Evolutionary conservation across 2,113 vertebrate genomes (phyloP).

Genomic region (Apaloderma vittatum): DNA sequence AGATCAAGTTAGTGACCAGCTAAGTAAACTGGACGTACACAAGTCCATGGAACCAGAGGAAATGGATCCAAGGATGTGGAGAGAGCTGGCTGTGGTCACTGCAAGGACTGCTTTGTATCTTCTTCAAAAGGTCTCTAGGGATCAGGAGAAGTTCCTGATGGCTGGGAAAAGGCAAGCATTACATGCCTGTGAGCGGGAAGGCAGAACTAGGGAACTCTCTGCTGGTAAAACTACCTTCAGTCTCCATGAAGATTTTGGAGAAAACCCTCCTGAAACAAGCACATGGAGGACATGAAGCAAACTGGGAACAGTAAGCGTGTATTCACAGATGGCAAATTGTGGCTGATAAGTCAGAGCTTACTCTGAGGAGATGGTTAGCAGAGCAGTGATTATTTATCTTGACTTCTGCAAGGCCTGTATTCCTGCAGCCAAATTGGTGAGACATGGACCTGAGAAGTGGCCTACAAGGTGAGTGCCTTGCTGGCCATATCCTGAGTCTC

Average conservation of each 20-base stretch:
- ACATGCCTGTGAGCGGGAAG: background rate
- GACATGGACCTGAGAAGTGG: background rate
- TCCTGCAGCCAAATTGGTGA: background rate
- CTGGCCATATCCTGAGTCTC: background rate
- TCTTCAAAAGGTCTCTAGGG: background rate
- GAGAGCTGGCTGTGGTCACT: background rate
- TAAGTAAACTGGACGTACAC: background rate
- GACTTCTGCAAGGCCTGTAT: background rate
- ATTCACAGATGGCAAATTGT: background rate
- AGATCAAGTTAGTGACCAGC: background rate
- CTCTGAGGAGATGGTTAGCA: background rate
- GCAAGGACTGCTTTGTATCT: background rate
- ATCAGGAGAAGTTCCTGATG: background rate
- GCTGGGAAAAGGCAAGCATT: background rate
- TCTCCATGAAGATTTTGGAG: background rate
- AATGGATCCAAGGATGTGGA: background rate
- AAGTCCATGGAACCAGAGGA: background rate
- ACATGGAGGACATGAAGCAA: background rate
- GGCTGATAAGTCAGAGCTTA: background rate
- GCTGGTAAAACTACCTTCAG: background rate
- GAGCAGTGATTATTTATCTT: background rate
- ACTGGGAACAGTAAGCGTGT: background rate
- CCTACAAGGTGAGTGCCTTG: background rate
- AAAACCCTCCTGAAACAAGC: background rate
- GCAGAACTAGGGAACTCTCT: background rate